phyloP scores from a whole-genome alignment of 2,797 vertebrate species.

The Spatula clypeata region DNA sequence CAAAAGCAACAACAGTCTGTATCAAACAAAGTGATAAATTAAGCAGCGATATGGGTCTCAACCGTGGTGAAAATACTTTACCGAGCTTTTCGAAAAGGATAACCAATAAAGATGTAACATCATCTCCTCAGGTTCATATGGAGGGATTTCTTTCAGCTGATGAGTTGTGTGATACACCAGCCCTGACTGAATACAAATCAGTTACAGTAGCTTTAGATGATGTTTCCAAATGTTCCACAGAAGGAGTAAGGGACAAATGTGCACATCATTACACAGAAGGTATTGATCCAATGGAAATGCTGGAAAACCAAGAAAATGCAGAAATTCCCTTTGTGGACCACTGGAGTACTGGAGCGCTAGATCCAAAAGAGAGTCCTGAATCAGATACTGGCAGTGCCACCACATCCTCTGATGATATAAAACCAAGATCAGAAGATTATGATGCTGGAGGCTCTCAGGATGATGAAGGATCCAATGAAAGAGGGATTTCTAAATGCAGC shows the following conservation, averaged over 20 bases:
- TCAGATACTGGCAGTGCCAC: constrained; percentile 95
- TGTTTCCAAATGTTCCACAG: constrained; percentile 74
- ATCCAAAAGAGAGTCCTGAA: constrained; percentile 92
- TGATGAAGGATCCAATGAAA: constrained; percentile 95
- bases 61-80: constrained; percentile 22
- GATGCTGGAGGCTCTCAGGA: constrained; percentile 98
- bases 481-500: constrained; percentile 94
- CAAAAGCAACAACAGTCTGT: constrained; percentile 49
- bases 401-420: constrained; percentile 98
- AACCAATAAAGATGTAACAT: constrained; percentile 33
- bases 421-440: constrained; percentile 98
- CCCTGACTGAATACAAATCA: constrained; percentile 45
- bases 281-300: constrained; percentile 82
- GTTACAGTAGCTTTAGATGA: constrained; percentile 56
- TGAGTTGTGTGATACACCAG: constrained; percentile 58
- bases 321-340: constrained; percentile 86
- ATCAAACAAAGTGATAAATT: constrained; percentile 25
- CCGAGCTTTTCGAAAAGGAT: constrained; percentile 31
- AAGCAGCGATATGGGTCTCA: constrained; percentile 19
- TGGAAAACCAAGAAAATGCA: constrained; percentile 87
- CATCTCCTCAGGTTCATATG: constrained; percentile 24
- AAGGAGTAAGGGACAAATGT: constrained; percentile 76
- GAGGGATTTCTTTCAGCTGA: constrained; percentile 52
- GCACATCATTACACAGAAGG: constrained; percentile 85
- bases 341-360: constrained; percentile 85